Conservation (phyloP, 2,797 vertebrate species). For the Platalea minor region DNA sequence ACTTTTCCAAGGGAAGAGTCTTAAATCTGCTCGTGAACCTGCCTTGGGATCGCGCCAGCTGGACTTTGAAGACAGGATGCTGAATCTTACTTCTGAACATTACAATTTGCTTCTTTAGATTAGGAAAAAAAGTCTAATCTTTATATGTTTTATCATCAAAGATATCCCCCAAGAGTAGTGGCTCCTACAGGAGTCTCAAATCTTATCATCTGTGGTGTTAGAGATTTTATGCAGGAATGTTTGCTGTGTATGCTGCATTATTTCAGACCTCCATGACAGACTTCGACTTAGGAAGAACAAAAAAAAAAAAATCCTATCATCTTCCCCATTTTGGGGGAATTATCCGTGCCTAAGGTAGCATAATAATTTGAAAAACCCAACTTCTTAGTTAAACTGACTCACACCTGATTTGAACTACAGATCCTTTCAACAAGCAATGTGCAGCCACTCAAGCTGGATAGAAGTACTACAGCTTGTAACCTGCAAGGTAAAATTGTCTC, state of each 20-base stretch:
- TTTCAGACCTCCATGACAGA: neutral
- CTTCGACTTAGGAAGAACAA: neutral
- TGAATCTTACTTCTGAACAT: neutral
- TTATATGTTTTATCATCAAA: neutral
- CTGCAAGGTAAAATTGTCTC: fast-evolving
- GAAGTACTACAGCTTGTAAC: neutral
- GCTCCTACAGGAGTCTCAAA: neutral
- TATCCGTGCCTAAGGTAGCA: neutral
- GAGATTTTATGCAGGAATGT: neutral
- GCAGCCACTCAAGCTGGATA: neutral
- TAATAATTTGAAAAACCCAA: neutral
- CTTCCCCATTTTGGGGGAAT: neutral
- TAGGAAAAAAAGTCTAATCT: neutral
- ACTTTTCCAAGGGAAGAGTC: neutral
- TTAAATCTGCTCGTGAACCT: neutral
- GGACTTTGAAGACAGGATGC: neutral
- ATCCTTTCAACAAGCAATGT: neutral
- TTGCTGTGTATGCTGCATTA: neutral
- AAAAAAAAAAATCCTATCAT: neutral
- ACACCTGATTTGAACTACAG: neutral
- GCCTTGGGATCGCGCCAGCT: neutral
- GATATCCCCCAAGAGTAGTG: neutral
- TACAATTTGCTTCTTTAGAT: neutral
- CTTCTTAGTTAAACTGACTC: neutral
- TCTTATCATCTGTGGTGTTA: neutral